A percentile compares a stretch with the other conserved stretches of the same genome.
Evolutionary conservation across 2,888 invertebrate genomes (phyloP).

Genomic region (Drosophila mimica): DNA sequence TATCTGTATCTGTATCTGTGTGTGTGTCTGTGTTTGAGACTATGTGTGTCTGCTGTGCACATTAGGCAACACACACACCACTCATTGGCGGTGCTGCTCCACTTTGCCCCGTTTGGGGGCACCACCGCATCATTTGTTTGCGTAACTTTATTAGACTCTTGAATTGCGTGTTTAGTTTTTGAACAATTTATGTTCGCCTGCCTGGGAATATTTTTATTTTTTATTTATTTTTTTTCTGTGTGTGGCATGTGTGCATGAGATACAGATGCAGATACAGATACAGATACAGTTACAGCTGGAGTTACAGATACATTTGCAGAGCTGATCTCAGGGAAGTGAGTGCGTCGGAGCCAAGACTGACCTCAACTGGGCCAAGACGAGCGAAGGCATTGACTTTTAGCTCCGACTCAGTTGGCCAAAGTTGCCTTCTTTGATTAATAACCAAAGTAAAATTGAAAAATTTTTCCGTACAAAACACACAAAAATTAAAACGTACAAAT

Average conservation of each 20-base stretch:
- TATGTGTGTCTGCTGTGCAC: slow-evolving; percentile 60
- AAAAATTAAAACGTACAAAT: slow-evolving; percentile 83
- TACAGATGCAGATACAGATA: slow-evolving; percentile 15
- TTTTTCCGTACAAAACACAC: slow-evolving; percentile 69
- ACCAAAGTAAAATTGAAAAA: slow-evolving; percentile 80
- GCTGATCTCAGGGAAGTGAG: slow-evolving; percentile 36
- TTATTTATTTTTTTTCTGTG: slow-evolving; percentile 28
- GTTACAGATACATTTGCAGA: slow-evolving; percentile 26
- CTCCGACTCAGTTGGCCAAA: slow-evolving; percentile 2
- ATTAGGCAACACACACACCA: slow-evolving; percentile 53
- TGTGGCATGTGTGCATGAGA: slow-evolving; percentile 48
- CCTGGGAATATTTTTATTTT: slow-evolving; percentile 57
- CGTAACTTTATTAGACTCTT: slow-evolving; percentile 81
- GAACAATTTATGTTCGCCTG: slow-evolving; percentile 67
- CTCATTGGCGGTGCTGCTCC: slow-evolving; percentile 57
- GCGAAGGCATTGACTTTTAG: slow-evolving; percentile 29
- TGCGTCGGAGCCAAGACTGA: slow-evolving; percentile 11
- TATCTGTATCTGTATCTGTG: slow-evolving; percentile 58
- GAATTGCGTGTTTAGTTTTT: slow-evolving; percentile 80
- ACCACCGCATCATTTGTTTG: slow-evolving; percentile 82
- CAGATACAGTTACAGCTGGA: slow-evolving; percentile 10
- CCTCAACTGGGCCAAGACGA: slow-evolving; percentile 12
- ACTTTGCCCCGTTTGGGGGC: slow-evolving; percentile 68
- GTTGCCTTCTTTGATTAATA: slow-evolving; percentile 76
- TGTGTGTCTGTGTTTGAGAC: slow-evolving; percentile 43